Base-by-base conservation (phyloP, 2,113 vertebrate genomes). In the Todiramphus chloris region DNA sequence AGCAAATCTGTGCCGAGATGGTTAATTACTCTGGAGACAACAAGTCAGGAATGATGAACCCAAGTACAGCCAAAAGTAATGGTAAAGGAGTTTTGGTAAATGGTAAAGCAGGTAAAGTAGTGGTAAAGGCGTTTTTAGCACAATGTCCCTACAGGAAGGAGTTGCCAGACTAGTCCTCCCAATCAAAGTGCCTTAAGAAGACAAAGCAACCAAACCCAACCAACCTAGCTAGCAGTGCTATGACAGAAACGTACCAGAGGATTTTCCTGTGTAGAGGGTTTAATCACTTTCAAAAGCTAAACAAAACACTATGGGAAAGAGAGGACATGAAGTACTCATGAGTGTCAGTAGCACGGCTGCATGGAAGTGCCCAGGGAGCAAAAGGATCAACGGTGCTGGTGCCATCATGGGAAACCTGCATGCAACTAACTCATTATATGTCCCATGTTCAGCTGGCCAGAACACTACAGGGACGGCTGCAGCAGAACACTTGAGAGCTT, bases 131-230 rank as follows among this genome's bases (percentile, higher is more conserved):
- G 25, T 48, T 81, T 23, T 86, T 43, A 55, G 67, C 56, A 58
- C 31, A 50, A 50, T 41, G n/a, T 86, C n/a, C 19, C 11, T 41
- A 41, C 11, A 85, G 67, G 75, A 46, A 89, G 43, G 39, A 87
- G 58, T 74, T 87, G 83, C 81, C 87, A 97, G 91, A 89, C 77
- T 72, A 75, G 66, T 79, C 53, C 44, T 70, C 35, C 74, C 91
- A 89, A 96, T 93, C 91, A 94, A 96, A 97, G 77, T 23, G 48
- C 33, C 60, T 93, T 68, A 78, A 82, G 56, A 68, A 53, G 55
- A 56, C 44, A 31, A 17, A 79, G 8, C 20, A 59, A 20, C 46
- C 48, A 15, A 16, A 43, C 14, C 24, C 50, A 30, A 77, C 37
- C 50, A 15, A 33, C 12, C 23, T 28, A 87, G n/a, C 37, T n/a